Conservation (phyloP, 1,140 invertebrate species). For the Brachionus rotundiformis region DNA sequence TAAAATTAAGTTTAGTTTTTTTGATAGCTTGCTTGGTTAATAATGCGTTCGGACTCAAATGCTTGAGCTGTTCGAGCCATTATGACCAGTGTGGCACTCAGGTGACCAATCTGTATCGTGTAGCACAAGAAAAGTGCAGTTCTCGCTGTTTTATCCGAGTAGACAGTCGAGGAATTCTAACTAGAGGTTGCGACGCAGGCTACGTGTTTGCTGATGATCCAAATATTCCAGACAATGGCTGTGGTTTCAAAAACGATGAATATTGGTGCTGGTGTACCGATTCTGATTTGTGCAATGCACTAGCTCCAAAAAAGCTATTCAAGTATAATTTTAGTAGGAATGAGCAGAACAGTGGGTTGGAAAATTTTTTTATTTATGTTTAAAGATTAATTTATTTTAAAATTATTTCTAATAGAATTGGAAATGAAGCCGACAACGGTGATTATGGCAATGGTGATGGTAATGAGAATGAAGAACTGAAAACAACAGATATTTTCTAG, state of each 20-base stretch:
- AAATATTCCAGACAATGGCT: slow-evolving; percentile 11
- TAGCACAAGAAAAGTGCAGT: not conserved
- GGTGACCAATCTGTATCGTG: not conserved
- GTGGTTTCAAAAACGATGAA: not conserved
- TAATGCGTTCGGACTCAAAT: not conserved
- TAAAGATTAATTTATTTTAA: not conserved
- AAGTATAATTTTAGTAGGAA: not conserved
- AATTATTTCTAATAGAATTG: not conserved
- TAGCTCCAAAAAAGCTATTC: not conserved
- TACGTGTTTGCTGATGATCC: slow-evolving; percentile 12
- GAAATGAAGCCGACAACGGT: not conserved
- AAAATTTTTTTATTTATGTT: not conserved
- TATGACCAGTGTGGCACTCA: slow-evolving; percentile 2
- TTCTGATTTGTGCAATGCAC: slow-evolving; percentile 18
- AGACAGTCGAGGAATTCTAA: not conserved
- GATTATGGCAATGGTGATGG: not conserved
- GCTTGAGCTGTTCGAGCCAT: slow-evolving; percentile 12
- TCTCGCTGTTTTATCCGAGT: slow-evolving; percentile 6
- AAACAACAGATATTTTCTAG: not conserved
- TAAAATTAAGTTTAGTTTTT: not conserved
- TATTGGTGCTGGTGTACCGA: slow-evolving; percentile 38
- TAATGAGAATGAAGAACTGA: not conserved
- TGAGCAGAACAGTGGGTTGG: slow-evolving; percentile 21
- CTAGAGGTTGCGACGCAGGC: slow-evolving; percentile 6
- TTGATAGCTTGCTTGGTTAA: not conserved